Evolutionary conservation across 2,113 vertebrate species (phyloP).

Genomic region (Hemibagrus wyckioides): DNA sequence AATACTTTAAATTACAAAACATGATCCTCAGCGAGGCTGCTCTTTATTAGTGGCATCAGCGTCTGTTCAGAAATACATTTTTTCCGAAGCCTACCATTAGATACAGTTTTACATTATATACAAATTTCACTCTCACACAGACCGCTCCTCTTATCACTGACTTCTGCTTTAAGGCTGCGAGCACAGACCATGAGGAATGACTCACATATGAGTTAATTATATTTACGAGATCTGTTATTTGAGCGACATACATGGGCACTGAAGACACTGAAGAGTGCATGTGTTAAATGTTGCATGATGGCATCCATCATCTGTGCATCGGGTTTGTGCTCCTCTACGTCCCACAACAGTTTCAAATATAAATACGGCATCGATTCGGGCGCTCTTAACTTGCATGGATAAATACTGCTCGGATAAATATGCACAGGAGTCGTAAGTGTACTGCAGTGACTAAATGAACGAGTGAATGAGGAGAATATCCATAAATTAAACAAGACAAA

Average conservation of each 20-base stretch:
- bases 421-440: background rate
- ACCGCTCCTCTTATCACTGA: background rate
- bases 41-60: background rate
- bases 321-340: background rate
- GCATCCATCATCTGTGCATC: background rate
- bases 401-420: conserved; percentile 49
- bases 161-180: conserved; percentile 11
- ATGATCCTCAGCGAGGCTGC: background rate
- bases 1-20: conserved; percentile 11
- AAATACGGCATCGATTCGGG: background rate
- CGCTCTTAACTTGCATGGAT: background rate
- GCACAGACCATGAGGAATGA: background rate
- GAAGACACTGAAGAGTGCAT: background rate
- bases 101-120: conserved; percentile 36
- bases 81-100: background rate
- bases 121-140: background rate
- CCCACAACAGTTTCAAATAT: conserved; percentile 16
- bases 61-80: conserved; percentile 31
- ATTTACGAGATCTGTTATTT: conserved; percentile 10
- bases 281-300: conserved; percentile 11
- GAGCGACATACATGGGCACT: background rate
- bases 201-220: background rate
- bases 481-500: conserved; percentile 34
- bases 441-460: conserved; percentile 15
- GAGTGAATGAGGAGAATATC: conserved; percentile 13